phyloP scores from a whole-genome alignment of 2,113 vertebrate species.

The Xerus inauris region DNA sequence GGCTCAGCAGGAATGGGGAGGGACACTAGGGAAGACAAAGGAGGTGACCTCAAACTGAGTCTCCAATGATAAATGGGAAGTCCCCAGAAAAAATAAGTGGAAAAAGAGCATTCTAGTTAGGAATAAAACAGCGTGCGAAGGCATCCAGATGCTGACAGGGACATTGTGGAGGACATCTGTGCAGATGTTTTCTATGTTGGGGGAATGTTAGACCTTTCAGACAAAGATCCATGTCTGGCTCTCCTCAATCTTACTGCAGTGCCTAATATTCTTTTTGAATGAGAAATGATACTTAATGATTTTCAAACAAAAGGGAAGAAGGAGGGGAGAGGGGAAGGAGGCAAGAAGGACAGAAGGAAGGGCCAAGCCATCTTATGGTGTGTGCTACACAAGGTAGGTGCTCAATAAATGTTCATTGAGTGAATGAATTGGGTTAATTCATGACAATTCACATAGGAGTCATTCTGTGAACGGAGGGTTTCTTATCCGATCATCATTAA shows the following conservation, averaged over 20 bases:
- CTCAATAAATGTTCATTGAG: slow-evolving; percentile 25
- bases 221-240: neutral
- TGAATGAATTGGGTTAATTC: slow-evolving; percentile 20
- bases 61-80: neutral
- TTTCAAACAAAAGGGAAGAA: neutral
- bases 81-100: neutral
- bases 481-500: slow-evolving; percentile 62
- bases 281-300: neutral
- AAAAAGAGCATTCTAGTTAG: neutral
- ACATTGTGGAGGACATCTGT: neutral
- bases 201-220: neutral
- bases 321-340: neutral
- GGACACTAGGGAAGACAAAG: neutral
- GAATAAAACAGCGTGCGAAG: neutral
- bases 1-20: neutral
- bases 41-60: neutral
- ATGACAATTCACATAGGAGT: neutral
- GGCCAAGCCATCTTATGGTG: neutral
- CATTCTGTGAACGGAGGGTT: slow-evolving; percentile 56
- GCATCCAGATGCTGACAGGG: neutral
- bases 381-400: neutral
- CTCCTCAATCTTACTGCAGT: neutral
- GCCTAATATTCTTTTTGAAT: neutral
- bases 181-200: neutral
- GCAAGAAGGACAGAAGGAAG: neutral